Evolutionary conservation across 2,888 invertebrate genomes (phyloP).

Genomic region (Nephrocerus scutellatus): DNA sequence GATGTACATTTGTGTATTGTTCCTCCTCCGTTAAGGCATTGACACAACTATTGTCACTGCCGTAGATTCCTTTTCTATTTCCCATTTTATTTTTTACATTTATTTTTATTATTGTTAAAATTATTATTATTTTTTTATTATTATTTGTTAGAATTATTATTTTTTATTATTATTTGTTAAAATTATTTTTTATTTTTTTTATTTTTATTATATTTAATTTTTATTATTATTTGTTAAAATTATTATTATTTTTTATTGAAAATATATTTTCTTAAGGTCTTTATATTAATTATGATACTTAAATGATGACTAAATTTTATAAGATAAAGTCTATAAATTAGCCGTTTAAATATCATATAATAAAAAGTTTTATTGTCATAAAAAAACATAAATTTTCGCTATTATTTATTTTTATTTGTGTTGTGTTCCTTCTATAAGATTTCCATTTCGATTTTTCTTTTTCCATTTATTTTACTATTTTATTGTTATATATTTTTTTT

Average conservation of each 20-base stretch:
- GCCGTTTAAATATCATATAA: too few relatives aligned
- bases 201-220: constrained; percentile 7
- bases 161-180: constrained; percentile 5
- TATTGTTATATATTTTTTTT: constrained; percentile 30
- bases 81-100: neutral
- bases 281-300: too few relatives aligned
- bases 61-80: neutral
- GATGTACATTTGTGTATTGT: too few relatives aligned
- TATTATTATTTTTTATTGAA: too few relatives aligned
- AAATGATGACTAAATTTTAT: too few relatives aligned
- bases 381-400: constrained; percentile 1
- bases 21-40: too few relatives aligned
- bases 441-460: constrained; percentile 21
- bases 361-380: neutral
- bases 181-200: constrained; percentile 7
- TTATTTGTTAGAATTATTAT: neutral
- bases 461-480: constrained; percentile 14
- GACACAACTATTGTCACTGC: too few relatives aligned
- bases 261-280: constrained; percentile 11
- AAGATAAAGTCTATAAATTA: too few relatives aligned
- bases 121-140: constrained; percentile 5
- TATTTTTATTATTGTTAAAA: constrained; percentile 6
- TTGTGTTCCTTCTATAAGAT: constrained; percentile 14
- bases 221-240: constrained; percentile 7
- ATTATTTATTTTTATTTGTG: neutral